phyloP scores from a whole-genome alignment of 2,888 invertebrate species.

The Morpho helenor region DNA sequence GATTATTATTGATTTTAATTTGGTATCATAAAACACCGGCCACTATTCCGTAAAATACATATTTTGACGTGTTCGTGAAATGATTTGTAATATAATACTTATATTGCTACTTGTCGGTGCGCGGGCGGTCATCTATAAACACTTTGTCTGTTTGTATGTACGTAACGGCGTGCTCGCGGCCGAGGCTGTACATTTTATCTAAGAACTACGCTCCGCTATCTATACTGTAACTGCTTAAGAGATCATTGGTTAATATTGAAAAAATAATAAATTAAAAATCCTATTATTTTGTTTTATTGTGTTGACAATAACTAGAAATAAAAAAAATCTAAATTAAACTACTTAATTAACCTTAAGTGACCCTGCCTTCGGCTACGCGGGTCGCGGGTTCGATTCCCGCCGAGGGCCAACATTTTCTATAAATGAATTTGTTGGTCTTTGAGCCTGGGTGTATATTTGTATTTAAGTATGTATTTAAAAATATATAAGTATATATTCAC shows the following conservation, averaged over 20 bases:
- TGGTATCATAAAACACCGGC: neutral
- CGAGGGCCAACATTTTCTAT: too few relatives aligned
- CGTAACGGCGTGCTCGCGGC: constrained; percentile 18
- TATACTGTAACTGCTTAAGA: constrained; percentile 71
- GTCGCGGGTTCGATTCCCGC: too few relatives aligned
- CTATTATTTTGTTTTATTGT: constrained; percentile 18
- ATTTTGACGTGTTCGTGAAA: constrained; percentile 45
- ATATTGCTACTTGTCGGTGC: constrained; percentile 30
- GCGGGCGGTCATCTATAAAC: constrained; percentile 17
- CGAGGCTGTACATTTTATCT: constrained; percentile 37
- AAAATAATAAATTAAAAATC: constrained; percentile 60
- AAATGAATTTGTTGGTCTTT: too few relatives aligned
- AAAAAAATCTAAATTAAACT: too few relatives aligned
- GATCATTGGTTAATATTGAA: constrained; percentile 70
- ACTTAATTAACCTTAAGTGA: too few relatives aligned
- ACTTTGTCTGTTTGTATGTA: constrained; percentile 20
- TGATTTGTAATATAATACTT: constrained; percentile 49
- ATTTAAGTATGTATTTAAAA: too few relatives aligned
- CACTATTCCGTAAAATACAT: constrained; percentile 7
- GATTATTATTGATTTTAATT: too few relatives aligned
- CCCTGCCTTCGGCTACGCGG: too few relatives aligned
- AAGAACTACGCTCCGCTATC: constrained; percentile 58
- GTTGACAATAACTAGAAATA: too few relatives aligned
- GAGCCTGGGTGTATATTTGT: too few relatives aligned
- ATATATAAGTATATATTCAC: too few relatives aligned